Conservation (phyloP, 2,888 invertebrate genomes). For the Pelosia muscerda region DNA sequence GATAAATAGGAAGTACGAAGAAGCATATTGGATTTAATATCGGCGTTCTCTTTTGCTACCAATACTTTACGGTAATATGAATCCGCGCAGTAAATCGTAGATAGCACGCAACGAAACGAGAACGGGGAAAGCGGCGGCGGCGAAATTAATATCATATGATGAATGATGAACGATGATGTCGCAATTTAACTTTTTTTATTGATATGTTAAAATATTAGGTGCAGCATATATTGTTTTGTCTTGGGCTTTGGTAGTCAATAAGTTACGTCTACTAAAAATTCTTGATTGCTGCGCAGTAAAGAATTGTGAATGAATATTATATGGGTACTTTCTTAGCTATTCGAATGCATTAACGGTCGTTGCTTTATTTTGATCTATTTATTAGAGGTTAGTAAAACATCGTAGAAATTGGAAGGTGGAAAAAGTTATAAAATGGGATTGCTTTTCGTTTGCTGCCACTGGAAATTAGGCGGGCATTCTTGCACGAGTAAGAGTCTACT, state of each 20-base stretch:
- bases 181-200: conserved; percentile 76
- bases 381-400: no score
- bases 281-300: neutral
- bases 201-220: conserved; percentile 60
- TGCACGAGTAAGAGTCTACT: no score
- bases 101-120: conserved; percentile 70
- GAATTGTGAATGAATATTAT: neutral
- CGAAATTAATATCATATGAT: conserved; percentile 84
- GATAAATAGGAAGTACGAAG: conserved; percentile 27
- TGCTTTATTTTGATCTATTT: no score
- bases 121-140: conserved; percentile 68
- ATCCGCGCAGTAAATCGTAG: conserved; percentile 77
- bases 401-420: no score
- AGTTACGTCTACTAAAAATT: neutral
- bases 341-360: neutral
- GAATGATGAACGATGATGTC: conserved; percentile 83
- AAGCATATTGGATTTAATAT: conserved; percentile 68
- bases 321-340: neutral
- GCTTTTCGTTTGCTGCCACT: no score
- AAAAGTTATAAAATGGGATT: no score
- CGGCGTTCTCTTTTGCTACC: conserved; percentile 59
- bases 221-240: conserved; percentile 50
- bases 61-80: conserved; percentile 73
- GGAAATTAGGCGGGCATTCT: no score
- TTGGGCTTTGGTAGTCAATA: conserved; percentile 22